Evolutionary conservation across 2,797 vertebrate species (phyloP), one percentile per base, ranked within the genome.

Genomic region (Phrynocephalus guinanensis): DNA sequence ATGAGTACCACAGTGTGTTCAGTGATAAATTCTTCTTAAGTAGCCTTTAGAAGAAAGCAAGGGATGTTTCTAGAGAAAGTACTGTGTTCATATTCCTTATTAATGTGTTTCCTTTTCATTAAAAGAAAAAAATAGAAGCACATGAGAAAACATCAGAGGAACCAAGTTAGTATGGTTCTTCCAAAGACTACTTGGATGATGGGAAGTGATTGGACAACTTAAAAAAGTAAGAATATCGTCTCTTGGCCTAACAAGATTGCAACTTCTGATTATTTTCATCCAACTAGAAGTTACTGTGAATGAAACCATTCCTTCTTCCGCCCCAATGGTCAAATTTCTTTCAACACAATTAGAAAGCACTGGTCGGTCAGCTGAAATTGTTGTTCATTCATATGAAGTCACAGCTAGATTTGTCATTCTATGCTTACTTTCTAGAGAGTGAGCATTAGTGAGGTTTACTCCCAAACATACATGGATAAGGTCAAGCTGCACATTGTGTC

Each of bases 401-500:
- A n/a, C 15, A 10, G n/a, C 33, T 15, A 83, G 70, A 83, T 83
- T 33, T 73, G 50, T 6, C 50, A 56, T 60, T 33, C n/a, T 73
- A 13, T 73, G 20, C 48, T 33, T 56, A 33, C 68, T 56, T 56
- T 33, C 82, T 73, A 28, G 56, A 56, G 60, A 77, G 20, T 38
- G 82, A 78, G 38, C 66, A 52, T 11, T 68, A 70, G 48, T 50
- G 63, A 28, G 72, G 56, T 87, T 73, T 83, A 83, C 9, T 78
- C 48, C 73, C 81, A 78, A 77, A 26, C 66, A 82, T 83, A 70
- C 22, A 70, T 8, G 3, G 30, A 83, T 77, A 78, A 87, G 86
- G 77, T 87, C 73, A 70, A 68, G 52, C 26, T 78, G 73, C 52
- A 83, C 81, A 83, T 30, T 78, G 81, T 78, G 86, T 83, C 48